Evolutionary conservation across 2,888 invertebrate genomes (phyloP).

Genomic region (Charanyca ferruginea): DNA sequence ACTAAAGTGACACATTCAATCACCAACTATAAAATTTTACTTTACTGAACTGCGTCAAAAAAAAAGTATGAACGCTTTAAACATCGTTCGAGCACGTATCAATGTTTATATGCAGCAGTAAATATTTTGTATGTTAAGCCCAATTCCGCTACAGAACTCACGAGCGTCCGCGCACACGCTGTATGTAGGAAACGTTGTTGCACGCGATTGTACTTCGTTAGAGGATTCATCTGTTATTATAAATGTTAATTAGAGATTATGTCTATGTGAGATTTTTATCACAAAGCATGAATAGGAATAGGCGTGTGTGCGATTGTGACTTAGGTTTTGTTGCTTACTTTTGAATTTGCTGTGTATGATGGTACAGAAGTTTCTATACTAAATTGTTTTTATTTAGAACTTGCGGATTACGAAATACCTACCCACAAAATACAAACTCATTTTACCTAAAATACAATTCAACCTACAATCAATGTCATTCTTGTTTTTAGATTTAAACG

Average conservation of each 20-base stretch:
- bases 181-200: constrained; percentile 56
- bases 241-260: constrained; percentile 41
- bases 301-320: constrained; percentile 2
- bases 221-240: constrained; percentile 37
- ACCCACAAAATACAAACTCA: too few relatives aligned
- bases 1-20: constrained; percentile 34
- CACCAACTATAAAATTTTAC: constrained; percentile 36
- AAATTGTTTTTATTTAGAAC: too few relatives aligned
- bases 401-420: too few relatives aligned
- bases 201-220: constrained; percentile 63
- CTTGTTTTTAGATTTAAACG: too few relatives aligned
- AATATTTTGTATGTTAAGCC: constrained; percentile 74
- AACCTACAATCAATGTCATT: too few relatives aligned
- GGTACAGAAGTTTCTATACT: too few relatives aligned
- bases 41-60: constrained; percentile 23
- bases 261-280: constrained; percentile 43
- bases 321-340: constrained; percentile 8
- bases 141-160: constrained; percentile 68
- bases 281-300: constrained; percentile 36
- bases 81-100: constrained; percentile 56
- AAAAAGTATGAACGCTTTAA: constrained; percentile 57
- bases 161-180: constrained; percentile 64
- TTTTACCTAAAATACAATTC: too few relatives aligned
- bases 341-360: not conserved
- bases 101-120: constrained; percentile 61